Conservation (phyloP, 2,797 vertebrate species). For the Chelon auratus region DNA sequence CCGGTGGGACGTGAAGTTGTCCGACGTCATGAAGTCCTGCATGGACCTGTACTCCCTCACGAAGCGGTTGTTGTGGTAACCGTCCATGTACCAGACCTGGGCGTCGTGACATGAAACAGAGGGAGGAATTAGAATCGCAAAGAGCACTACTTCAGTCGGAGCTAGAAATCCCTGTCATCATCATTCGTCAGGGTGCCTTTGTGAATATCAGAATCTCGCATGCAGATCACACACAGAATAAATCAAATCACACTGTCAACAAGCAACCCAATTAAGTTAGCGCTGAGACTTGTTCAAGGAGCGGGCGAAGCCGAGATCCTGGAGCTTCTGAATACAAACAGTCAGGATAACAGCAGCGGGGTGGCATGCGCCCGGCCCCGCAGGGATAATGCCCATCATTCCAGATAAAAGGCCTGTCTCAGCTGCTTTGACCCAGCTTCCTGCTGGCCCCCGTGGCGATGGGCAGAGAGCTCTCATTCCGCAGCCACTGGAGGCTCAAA, state of each 20-base stretch:
- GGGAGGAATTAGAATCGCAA: conserved; percentile 2
- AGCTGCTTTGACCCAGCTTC: conserved; percentile 62
- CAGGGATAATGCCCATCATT: conserved; percentile 72
- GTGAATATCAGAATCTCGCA: conserved; percentile 16
- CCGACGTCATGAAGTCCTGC: conserved; percentile 94
- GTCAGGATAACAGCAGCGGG: conserved; percentile 51
- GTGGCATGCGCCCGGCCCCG: conserved; percentile 54
- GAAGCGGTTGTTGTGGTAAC: conserved; percentile 98
- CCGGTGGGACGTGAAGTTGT: conserved; percentile 98
- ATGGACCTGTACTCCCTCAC: conserved; percentile 96
- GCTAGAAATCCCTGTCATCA: conserved; percentile 6
- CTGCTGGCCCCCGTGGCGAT: conserved; percentile 45
- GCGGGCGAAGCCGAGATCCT: conserved; percentile 33
- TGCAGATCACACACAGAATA: conserved; percentile 53
- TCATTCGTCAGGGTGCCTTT: conserved; percentile 19
- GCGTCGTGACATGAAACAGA: conserved; percentile 17
- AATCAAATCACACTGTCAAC: conserved; percentile 66
- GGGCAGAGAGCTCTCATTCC: conserved; percentile 49
- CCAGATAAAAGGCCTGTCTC: conserved; percentile 73
- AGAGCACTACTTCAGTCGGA: not conserved
- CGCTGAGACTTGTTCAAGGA: conserved; percentile 41
- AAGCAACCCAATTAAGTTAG: conserved; percentile 71
- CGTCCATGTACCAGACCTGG: conserved; percentile 99
- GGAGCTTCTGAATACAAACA: conserved; percentile 63
- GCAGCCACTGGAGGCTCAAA: conserved; percentile 53